A percentile compares a stretch with the other conserved stretches of the same genome.
phyloP scores from a whole-genome alignment of 2,797 vertebrate species.

The Tachyglossus aculeatus region DNA sequence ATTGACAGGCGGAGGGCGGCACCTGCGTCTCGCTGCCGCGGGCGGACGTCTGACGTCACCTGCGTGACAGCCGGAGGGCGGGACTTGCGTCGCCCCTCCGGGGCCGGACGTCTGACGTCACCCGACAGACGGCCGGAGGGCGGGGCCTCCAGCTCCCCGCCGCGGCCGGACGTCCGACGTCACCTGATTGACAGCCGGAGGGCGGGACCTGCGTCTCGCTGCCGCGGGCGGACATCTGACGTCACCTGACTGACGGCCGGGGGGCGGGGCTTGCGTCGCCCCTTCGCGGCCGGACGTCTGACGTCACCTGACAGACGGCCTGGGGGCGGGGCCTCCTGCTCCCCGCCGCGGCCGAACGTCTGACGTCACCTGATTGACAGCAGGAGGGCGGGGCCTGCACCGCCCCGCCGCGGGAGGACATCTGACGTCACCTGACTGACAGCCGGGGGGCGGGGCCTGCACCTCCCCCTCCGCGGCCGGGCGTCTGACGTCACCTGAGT shows the following conservation, averaged over 20 bases:
- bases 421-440: neutral
- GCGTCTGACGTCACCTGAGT: neutral
- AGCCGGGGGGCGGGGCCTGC: neutral
- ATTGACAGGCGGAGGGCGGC: neutral
- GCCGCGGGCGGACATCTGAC: rapidly evolving
- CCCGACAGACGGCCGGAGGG: neutral
- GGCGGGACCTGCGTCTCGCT: neutral
- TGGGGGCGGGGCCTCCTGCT: too few species aligned
- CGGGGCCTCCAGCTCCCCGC: neutral
- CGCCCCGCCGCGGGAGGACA: neutral
- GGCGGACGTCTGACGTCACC: rapidly evolving
- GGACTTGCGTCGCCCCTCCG: neutral
- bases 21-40: rapidly evolving
- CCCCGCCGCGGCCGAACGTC: neutral
- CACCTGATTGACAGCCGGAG: too few species aligned
- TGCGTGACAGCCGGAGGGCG: neutral
- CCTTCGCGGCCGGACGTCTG: neutral
- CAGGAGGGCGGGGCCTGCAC: neutral
- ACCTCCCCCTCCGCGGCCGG: too few species aligned
- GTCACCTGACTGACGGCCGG: neutral
- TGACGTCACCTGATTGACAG: neutral
- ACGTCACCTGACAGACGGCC: neutral
- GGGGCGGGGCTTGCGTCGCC: neutral
- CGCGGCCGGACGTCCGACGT: neutral
- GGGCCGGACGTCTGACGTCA: neutral